phyloP scores from a whole-genome alignment of 2,113 vertebrate genomes.

The Sphaerodactylus townsendi region DNA sequence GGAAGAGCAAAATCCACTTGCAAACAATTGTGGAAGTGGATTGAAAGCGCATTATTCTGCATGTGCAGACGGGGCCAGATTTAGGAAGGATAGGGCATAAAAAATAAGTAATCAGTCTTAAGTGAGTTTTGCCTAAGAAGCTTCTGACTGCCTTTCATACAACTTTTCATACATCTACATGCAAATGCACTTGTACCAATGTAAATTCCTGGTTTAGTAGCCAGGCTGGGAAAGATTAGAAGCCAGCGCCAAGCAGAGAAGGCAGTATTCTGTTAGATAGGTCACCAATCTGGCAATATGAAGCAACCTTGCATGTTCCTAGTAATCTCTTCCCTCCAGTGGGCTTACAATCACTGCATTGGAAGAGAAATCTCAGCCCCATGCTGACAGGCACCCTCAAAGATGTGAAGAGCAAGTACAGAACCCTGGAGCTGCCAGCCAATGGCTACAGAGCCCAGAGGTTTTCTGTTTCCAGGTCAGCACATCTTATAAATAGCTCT shows the following conservation, averaged over 20 bases:
- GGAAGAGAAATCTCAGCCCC: neutral
- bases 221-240: neutral
- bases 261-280: neutral
- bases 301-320: neutral
- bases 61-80: no score
- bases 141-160: neutral
- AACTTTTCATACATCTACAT: neutral
- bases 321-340: neutral
- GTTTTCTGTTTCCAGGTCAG: slow-evolving; percentile 43
- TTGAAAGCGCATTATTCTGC: no score
- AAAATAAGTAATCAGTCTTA: neutral
- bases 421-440: slow-evolving; percentile 33
- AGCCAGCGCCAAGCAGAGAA: neutral
- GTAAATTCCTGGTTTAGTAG: neutral
- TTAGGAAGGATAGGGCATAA: no score
- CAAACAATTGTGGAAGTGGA: no score
- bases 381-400: slow-evolving; percentile 1
- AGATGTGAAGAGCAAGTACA: neutral
- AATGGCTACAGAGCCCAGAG: slow-evolving; percentile 24
- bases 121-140: neutral
- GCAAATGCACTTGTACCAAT: neutral
- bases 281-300: neutral
- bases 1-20: no score
- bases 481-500: no score
- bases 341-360: neutral